Base-by-base conservation (phyloP, 1,140 invertebrate species). In the Apolygus lucorum region DNA sequence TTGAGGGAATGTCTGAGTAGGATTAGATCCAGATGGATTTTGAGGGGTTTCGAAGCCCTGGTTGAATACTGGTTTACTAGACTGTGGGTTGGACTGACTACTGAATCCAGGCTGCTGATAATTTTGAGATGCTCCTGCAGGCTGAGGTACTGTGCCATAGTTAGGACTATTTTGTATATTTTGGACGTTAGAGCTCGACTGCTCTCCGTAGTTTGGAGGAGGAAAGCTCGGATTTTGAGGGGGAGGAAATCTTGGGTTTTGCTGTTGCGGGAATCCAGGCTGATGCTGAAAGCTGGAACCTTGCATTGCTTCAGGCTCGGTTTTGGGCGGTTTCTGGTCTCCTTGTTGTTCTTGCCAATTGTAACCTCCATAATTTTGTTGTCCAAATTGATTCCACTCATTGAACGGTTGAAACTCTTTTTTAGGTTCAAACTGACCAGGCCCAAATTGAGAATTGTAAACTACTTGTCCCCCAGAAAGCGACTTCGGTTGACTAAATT, bases 351-450 rank as follows among this genome's bases (percentile, higher is more conserved):
- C 13, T 17, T 42, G 34, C 54, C 54, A 59, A 11, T 13, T 4
- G 54, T 59, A 59, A 17, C 13, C 8, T 11, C 34, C 54, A 21
- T 59, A 59, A 59, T 59, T 59, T 59, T 13, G 22, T 22, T 59
- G 54, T 4, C 54, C 54, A 24, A 17, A 59, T 22, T 59, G 54
- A 59, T 59, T 59, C 54, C 54, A 59, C 22, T 59, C 54, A 21
- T 59, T 59, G 54, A 14, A 59, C 34, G 34, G 34, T 4, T 13
- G 54, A 22, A 59, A 59, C 4, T 59, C 54, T 24, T 59, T 59
- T 21, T 59, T 59, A 4, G 54, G 22, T 59, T 59, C 54, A 13
- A 59, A 13, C 22, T 59, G 11, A 22, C 22, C 22, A 4, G 54
- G 22, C 22, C 54, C 54, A 21, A 59, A 59, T 22, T 11, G 54